These are phyloP conservation scores for Ceratothoa steindachneri DNA, from an alignment of 2,888 invertebrate genomes.

Conservation along the genomic window DNA sequence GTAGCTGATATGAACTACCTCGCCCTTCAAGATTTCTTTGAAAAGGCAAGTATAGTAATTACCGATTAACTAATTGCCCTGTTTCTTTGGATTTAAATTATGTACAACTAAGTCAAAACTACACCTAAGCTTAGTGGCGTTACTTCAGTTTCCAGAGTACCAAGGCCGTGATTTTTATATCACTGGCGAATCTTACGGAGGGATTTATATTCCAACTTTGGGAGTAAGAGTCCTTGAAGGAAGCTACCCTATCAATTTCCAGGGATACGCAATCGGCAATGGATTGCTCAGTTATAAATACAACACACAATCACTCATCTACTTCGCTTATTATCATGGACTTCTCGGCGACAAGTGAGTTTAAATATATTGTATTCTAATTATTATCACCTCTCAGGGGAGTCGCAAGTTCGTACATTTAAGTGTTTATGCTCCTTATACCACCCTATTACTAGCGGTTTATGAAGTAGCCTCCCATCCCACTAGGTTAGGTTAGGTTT, in stretches of 20 bases:
- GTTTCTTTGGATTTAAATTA: too few relatives aligned
- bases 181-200: conserved; percentile 43
- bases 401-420: too few relatives aligned
- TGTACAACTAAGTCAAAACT: too few relatives aligned
- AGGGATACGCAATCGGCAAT: conserved; percentile 43
- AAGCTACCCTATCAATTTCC: conserved; percentile 29
- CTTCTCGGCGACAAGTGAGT: conserved; percentile 41
- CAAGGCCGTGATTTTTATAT: conserved; percentile 30
- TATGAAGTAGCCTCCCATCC: too few relatives aligned
- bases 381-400: too few relatives aligned
- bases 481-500: too few relatives aligned
- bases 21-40: conserved; percentile 37
- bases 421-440: too few relatives aligned
- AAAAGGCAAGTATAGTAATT: conserved; percentile 24
- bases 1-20: conserved; percentile 30
- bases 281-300: conserved; percentile 38
- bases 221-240: conserved; percentile 29
- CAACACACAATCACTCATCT: conserved; percentile 39
- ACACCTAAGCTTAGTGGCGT: too few relatives aligned
- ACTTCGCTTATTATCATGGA: conserved; percentile 43
- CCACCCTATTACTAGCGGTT: too few relatives aligned
- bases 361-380: neutral
- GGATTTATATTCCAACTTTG: conserved; percentile 42
- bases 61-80: too few relatives aligned
- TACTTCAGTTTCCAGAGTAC: conserved; percentile 42